Evolutionary conservation across 2,113 vertebrate species (phyloP), one percentile per base, ranked within the genome.

Genomic region (Erythrocercus mccallii): DNA sequence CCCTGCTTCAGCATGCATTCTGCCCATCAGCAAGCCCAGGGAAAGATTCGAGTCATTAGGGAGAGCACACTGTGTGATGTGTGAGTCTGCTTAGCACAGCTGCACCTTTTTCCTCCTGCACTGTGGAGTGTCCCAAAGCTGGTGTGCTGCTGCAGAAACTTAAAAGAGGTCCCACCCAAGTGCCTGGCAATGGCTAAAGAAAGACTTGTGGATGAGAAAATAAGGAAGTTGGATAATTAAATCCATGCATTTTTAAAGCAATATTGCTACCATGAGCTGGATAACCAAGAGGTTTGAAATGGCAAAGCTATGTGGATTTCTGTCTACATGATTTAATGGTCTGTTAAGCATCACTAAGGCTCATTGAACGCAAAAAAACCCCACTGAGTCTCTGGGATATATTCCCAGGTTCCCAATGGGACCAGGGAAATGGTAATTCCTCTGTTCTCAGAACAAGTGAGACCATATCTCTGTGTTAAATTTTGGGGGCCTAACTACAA

Each of bases 371-470:
- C 13, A 1, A 5, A 76, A 76, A 70, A 33, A 31, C n/a, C n/a
- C n/a, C 6, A 5, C 17, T 44, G n/a, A 44, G 13, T 27, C 17
- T 57, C 9, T 70, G n/a, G 19, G 25, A 37, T 64, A 18, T 53
- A 80, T 45, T 40, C 21, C 37, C 18, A 45, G 37, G 19, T 38
- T 73, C 44, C 28, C n/a, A 40, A 24, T 11, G 68, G 15, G 3
- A 45, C 27, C 14, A 53, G 9, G 9, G 23, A 60, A 45, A n/a
- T 28, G n/a, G 11, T 38, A 73, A 38, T 30, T 60, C 28, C 23
- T 35, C 33, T 51, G 33, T 30, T 58, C 37, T 38, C 0, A 3
- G 12, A 12, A 44, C 2, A 0, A 0, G 6, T 45, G 60, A 58
- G 33, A 38, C 13, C 10, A n/a, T 28, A 51, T 2, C 28, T 73